These are phyloP conservation scores for Trichopria drosophilae DNA, from an alignment of 2,888 invertebrate species.

Conservation along the genomic window DNA sequence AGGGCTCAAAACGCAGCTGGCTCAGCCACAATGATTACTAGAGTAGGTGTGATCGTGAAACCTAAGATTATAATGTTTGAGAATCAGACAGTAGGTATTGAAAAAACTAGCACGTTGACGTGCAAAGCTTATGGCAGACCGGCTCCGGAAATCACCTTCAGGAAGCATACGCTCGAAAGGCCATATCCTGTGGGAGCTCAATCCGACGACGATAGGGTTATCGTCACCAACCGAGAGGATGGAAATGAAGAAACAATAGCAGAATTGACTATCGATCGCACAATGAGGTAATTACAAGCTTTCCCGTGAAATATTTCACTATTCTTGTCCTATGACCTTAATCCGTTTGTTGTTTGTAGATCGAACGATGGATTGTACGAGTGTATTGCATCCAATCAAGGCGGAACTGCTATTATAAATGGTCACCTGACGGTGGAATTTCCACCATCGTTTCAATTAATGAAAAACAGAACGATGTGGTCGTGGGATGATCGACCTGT, in stretches of 20 bases:
- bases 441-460: conserved; percentile 76
- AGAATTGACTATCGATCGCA: conserved; percentile 68
- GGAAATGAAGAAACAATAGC: conserved; percentile 65
- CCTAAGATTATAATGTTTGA: conserved; percentile 78
- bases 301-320: not conserved
- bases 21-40: conserved; percentile 69
- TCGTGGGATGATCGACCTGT: conserved; percentile 81
- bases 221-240: conserved; percentile 63
- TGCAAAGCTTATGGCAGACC: conserved; percentile 83
- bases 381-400: conserved; percentile 81
- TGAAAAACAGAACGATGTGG: conserved; percentile 73
- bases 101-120: conserved; percentile 67
- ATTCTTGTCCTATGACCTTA: too few species aligned
- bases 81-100: conserved; percentile 71
- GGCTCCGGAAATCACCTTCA: conserved; percentile 77
- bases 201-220: conserved; percentile 69
- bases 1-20: conserved; percentile 80
- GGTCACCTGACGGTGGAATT: conserved; percentile 85
- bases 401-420: conserved; percentile 74
- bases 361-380: conserved; percentile 87
- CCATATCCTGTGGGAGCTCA: conserved; percentile 69
- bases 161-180: conserved; percentile 70
- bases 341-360: conserved; percentile 50
- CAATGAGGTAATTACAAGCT: conserved; percentile 30
- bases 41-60: conserved; percentile 71